Conservation (phyloP, 2,113 vertebrate species). For the Toxotes chatareus region DNA sequence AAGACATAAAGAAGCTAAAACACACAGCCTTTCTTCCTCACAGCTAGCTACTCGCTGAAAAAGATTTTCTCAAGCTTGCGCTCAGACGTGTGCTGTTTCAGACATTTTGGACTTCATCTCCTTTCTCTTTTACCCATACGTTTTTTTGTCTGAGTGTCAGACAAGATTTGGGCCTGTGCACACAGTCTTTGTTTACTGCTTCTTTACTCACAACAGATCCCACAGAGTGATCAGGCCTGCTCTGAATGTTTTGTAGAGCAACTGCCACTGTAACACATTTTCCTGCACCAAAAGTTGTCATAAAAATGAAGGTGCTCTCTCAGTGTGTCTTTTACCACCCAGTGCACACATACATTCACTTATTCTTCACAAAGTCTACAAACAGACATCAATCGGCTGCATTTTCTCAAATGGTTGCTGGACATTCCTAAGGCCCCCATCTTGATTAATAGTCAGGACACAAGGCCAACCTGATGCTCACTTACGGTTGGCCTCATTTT, state of each 20-base stretch:
- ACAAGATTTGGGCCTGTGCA: constrained; percentile 51
- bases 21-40: constrained; percentile 81
- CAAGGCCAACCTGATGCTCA: constrained; percentile 88
- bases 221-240: neutral
- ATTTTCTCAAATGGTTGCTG: constrained; percentile 80
- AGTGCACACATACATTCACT: constrained; percentile 1
- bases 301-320: constrained; percentile 4
- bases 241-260: constrained; percentile 28
- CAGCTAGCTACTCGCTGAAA: constrained; percentile 71
- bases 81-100: constrained; percentile 69
- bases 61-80: constrained; percentile 80
- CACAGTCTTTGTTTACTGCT: constrained; percentile 52
- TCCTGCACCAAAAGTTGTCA: neutral
- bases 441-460: constrained; percentile 81
- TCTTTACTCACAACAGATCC: constrained; percentile 26
- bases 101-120: constrained; percentile 69
- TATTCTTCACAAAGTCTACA: constrained; percentile 2
- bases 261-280: constrained; percentile 4
- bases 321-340: neutral
- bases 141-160: constrained; percentile 52
- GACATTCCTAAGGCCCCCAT: constrained; percentile 85
- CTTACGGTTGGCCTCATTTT: constrained; percentile 90
- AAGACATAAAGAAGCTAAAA: constrained; percentile 78
- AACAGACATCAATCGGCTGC: constrained; percentile 16
- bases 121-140: constrained; percentile 49